Evolutionary conservation across 2,888 invertebrate genomes (phyloP), one percentile per base, ranked within the genome.

Genomic region (Mycalesis mineus): DNA sequence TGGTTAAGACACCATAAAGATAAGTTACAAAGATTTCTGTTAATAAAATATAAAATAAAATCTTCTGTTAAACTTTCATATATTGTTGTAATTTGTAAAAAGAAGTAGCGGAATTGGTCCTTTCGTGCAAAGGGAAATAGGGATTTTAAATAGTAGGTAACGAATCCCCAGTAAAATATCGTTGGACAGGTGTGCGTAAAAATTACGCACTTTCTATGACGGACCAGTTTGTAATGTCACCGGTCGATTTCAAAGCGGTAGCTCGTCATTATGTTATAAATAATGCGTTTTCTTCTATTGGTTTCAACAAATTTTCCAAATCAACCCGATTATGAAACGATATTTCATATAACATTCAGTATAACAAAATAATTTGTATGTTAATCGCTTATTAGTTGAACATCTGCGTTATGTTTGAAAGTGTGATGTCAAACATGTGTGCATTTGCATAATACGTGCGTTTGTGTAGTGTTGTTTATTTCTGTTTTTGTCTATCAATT

Each of bases 181-280:
- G 5, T 57, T 55, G 50, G 50, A 55, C 66, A 66, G 65, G 63
- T 66, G 66, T 56, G n/a, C n/a, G 47, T 41, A 49, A 39, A 48
- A 53, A 54, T 60, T 57, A 60, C 56, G 56, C 57, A 62, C 63
- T 65, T 61, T 65, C 65, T 66, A 63, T 61, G 63, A 57, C 59
- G 44, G 60, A 63, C 65, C 63, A 57, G 65, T 65, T 66, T 57
- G 33, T 42, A 54, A 45, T 62, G 58, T 60, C 62, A 63, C 47
- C 49, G 47, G 54, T 42, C 50, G 55, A 55, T 48, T 48, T 61
- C 40, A 57, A 55, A 44, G 55, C 56, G 47, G 57, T 61, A 59
- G 57, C 61, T 41, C 61, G 58, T 61, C 56, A 58, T 55, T 55
- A 57, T 55, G 61, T 41, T 57, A 57, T 63, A 59, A 63, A 63